A percentile compares a stretch with the other conserved stretches of the same genome.
Conservation (phyloP, 2,797 vertebrate species). For the Poeciliopsis gracilis region DNA sequence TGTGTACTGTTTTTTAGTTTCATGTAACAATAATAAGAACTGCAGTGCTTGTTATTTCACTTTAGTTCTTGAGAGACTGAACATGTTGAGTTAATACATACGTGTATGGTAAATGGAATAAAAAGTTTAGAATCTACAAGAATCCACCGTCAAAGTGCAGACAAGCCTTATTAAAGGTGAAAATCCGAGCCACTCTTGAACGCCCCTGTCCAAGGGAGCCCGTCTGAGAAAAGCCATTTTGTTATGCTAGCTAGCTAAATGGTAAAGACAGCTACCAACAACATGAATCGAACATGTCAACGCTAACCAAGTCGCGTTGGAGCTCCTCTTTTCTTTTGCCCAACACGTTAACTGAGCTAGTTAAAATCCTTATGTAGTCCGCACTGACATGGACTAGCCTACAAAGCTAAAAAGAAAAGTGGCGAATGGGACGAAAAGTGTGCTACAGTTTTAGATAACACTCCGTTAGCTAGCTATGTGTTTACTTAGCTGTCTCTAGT, state of each 20-base stretch:
- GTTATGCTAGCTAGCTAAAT: constrained; percentile 76
- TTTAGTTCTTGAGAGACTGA: not conserved
- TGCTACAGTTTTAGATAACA: constrained; percentile 64
- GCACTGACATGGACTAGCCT: constrained; percentile 41
- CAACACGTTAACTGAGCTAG: constrained; percentile 28
- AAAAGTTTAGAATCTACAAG: not conserved
- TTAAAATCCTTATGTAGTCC: constrained; percentile 35
- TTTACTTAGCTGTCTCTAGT: constrained; percentile 59
- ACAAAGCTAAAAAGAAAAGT: constrained; percentile 42
- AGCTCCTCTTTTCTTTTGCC: constrained; percentile 31
- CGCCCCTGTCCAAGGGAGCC: constrained; percentile 65
- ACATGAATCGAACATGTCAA: constrained; percentile 49
- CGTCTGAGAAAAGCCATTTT: constrained; percentile 82
- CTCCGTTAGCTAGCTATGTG: constrained; percentile 62
- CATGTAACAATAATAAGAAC: not conserved
- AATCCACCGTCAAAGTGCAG: not conserved
- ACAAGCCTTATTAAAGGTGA: not conserved
- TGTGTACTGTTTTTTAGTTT: not conserved
- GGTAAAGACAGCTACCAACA: constrained; percentile 60
- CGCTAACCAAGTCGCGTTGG: constrained; percentile 52
- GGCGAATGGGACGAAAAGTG: constrained; percentile 54
- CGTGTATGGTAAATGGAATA: not conserved
- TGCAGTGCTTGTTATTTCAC: not conserved
- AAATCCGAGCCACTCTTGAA: constrained; percentile 46
- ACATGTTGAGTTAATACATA: not conserved